Evolutionary conservation across 2,113 vertebrate species (phyloP), one percentile per base, ranked within the genome.

Genomic region (Ctenomys sociabilis): DNA sequence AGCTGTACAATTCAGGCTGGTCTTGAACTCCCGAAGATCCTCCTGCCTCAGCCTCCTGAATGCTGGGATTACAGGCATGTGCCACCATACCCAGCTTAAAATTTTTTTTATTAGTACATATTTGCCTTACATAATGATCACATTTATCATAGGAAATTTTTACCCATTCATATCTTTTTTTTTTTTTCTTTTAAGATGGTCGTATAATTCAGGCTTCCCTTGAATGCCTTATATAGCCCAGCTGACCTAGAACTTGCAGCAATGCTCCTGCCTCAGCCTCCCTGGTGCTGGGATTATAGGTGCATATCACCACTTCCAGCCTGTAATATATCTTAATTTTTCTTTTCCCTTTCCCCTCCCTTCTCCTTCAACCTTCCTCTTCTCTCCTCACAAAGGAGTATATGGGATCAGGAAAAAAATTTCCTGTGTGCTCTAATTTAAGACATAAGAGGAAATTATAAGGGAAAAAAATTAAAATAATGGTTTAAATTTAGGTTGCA

Each of bases 381-480:
- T 49, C 28, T 19, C 43, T 13, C 45, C 26, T 77, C 26, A 49
- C 28, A 78, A 26, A 85, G 45, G 43, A 85, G 22, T 7, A 1
- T 85, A 80, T 24, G 45, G 40, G 6, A 68, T 30, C 17, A 95
- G 43, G 9, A 84, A 64, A 35, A n/a, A 40, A 57, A 88, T 82
- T 85, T 61, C 30, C 81, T 30, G 9, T 2, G 52, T 85, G n/a
- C 24, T 90, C n/a, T 82, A 88, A 95, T 82, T 85, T 63, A 59
- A 91, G n/a, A 77, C 11, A 85, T 59, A 30, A 1, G 32, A 73
- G 5, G 28, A 83, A 49, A 64, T 95, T 82, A 54, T 78, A 77
- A 93, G 66, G 73, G 57, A 40, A 95, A 52, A 93, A 68, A 77
- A 45, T 28, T 24, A 72, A 92, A 85, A 85, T 12, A 92, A 94